Conservation (phyloP, 2,113 vertebrate genomes). For the Pao palembangensis region DNA sequence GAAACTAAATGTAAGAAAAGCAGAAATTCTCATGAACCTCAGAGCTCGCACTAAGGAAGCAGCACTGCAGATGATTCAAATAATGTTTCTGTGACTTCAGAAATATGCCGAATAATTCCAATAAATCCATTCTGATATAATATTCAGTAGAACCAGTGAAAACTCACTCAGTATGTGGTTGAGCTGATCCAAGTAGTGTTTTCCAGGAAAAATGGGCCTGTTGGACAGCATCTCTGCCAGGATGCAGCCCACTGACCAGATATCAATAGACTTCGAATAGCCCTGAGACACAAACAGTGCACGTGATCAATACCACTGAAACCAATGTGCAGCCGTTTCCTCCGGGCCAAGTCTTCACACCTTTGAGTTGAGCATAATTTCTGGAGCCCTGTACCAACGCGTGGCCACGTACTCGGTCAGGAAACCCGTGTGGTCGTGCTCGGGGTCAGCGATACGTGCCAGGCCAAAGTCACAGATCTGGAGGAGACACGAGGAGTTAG, state of each 20-base stretch:
- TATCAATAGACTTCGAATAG: slow-evolving; percentile 89
- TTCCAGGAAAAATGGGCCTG: slow-evolving; percentile 87
- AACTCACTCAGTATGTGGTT: slow-evolving; percentile 85
- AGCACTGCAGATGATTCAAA: too few relatives aligned
- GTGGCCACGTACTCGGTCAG: slow-evolving; percentile 89
- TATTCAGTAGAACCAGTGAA: background rate
- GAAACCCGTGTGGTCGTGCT: slow-evolving; percentile 90
- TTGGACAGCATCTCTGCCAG: slow-evolving; percentile 90
- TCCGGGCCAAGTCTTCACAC: slow-evolving; percentile 32
- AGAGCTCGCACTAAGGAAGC: too few relatives aligned
- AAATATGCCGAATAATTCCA: background rate
- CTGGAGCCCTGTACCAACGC: slow-evolving; percentile 89
- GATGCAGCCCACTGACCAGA: slow-evolving; percentile 91
- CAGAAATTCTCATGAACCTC: too few relatives aligned
- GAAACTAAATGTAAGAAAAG: too few relatives aligned
- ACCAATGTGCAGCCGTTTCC: too few relatives aligned
- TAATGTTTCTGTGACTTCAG: background rate
- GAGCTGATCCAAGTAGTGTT: slow-evolving; percentile 91
- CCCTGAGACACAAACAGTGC: slow-evolving; percentile 67
- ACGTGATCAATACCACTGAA: background rate
- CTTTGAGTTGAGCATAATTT: slow-evolving; percentile 95
- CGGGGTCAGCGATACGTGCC: slow-evolving; percentile 86
- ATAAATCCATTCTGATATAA: background rate
- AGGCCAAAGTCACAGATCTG: slow-evolving; percentile 91
- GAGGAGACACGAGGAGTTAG: slow-evolving; percentile 8